These are phyloP conservation scores for Salticus scenicus DNA, from an alignment of 2,888 invertebrate genomes.

Conservation along the genomic window DNA sequence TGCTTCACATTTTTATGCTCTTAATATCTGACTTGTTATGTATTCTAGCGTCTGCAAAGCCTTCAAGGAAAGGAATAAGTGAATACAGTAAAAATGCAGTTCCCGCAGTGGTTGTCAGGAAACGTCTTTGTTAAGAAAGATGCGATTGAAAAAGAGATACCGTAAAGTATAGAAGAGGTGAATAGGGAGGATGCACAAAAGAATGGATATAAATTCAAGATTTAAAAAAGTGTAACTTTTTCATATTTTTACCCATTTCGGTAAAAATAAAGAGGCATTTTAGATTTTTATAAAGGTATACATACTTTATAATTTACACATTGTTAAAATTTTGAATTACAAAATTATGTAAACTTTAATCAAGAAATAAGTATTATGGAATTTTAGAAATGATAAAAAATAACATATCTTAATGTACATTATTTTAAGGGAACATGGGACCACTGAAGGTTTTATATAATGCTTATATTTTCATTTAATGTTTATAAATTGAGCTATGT, in stretches of 20 bases:
- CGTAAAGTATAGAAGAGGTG: not conserved
- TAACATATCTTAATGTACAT: too few relatives aligned
- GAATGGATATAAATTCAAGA: not conserved
- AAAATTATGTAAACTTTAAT: too few relatives aligned
- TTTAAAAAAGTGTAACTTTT: not conserved
- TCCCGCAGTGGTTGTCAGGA: not conserved
- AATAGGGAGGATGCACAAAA: not conserved
- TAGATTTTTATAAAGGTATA: too few relatives aligned
- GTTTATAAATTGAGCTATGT: too few relatives aligned
- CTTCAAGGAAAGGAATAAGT: not conserved
- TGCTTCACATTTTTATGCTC: not conserved
- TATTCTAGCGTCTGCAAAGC: not conserved
- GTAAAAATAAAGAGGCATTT: too few relatives aligned
- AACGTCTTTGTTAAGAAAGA: slow-evolving; percentile 3
- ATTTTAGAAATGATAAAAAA: too few relatives aligned
- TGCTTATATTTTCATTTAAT: too few relatives aligned
- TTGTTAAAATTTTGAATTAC: too few relatives aligned
- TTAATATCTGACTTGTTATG: not conserved
- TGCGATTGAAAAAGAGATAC: slow-evolving; percentile 2
- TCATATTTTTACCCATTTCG: not conserved
- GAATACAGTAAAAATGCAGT: not conserved
- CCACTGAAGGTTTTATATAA: too few relatives aligned
- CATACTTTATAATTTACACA: too few relatives aligned
- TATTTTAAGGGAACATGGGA: too few relatives aligned
- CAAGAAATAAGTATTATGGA: too few relatives aligned